Percentiles rank a stretch among this genome's conserved stretches.
Conservation (phyloP, 1,140 invertebrate genomes). For the Andrena cerasifolii region DNA sequence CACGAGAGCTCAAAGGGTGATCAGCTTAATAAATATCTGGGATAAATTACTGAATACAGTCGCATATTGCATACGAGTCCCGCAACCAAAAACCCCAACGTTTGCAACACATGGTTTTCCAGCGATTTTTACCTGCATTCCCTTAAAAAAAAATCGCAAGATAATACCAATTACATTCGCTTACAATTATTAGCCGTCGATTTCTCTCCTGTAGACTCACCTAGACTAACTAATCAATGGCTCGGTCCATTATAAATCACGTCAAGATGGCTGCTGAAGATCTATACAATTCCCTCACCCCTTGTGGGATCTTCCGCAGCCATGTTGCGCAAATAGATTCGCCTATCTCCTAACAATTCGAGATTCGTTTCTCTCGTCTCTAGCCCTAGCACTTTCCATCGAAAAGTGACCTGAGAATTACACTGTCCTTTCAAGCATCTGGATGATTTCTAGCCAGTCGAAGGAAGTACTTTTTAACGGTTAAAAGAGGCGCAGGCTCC, state of each 20-base stretch:
- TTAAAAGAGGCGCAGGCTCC: conserved; percentile 53
- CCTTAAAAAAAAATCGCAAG: conserved; percentile 15
- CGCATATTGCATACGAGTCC: conserved; percentile 62
- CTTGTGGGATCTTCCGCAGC: conserved; percentile 51
- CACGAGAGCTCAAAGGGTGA: background rate
- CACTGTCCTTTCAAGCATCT: conserved; percentile 27
- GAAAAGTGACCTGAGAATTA: conserved; percentile 41
- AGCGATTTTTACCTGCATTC: conserved; percentile 2
- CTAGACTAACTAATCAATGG: conserved; percentile 20
- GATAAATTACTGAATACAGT: conserved; percentile 52
- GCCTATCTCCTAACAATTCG: background rate
- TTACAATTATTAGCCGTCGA: background rate
- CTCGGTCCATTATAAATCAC: conserved; percentile 14
- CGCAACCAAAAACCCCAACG: conserved; percentile 57
- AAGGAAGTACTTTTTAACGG: background rate
- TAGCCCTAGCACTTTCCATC: too few relatives aligned
- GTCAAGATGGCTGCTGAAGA: conserved; percentile 61
- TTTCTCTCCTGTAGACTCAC: background rate
- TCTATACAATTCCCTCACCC: conserved; percentile 10
- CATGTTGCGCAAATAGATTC: conserved; percentile 44
- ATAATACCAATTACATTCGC: conserved; percentile 13
- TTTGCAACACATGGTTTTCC: conserved; percentile 28
- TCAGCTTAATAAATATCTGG: conserved; percentile 50
- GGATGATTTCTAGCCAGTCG: background rate
- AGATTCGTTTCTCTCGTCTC: background rate